Evolutionary conservation across 1,140 invertebrate genomes (phyloP).

Genomic region (Drosophila parabipectinata): DNA sequence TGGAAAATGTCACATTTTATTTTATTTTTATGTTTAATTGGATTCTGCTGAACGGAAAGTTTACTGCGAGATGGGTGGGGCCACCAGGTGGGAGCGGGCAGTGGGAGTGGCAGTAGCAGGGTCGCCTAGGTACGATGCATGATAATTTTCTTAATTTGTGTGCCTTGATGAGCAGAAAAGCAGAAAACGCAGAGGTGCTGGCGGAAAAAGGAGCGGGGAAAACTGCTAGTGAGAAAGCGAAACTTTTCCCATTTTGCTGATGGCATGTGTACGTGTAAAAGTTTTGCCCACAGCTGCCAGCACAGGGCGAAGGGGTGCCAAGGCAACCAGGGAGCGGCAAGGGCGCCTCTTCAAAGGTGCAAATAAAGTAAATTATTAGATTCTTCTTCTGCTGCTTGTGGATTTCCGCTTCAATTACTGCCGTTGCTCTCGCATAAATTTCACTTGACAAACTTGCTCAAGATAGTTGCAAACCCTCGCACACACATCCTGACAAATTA

Average conservation of each 20-base stretch:
- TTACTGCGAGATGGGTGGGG: conserved; percentile 8
- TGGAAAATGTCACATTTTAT: conserved; percentile 81
- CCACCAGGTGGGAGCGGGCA: not conserved
- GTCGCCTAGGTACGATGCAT: conserved; percentile 71
- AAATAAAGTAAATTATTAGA: conserved; percentile 83
- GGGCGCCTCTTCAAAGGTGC: conserved; percentile 73
- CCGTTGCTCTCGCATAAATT: conserved; percentile 74
- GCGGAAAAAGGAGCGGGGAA: not conserved
- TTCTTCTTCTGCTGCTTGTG: conserved; percentile 65
- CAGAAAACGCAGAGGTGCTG: not conserved
- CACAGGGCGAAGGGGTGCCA: not conserved
- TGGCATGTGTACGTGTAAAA: conserved; percentile 79
- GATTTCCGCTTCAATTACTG: conserved; percentile 80
- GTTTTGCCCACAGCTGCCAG: conserved; percentile 51
- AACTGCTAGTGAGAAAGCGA: conserved; percentile 37
- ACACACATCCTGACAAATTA: conserved; percentile 59
- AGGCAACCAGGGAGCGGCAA: conserved; percentile 10
- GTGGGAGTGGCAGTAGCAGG: not conserved
- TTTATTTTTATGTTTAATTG: conserved; percentile 82
- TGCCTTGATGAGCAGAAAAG: conserved; percentile 68
- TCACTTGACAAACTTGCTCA: conserved; percentile 76
- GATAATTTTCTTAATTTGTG: conserved; percentile 81
- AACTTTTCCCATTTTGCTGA: conserved; percentile 81
- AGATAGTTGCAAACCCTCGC: conserved; percentile 48
- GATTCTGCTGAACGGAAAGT: conserved; percentile 58